Conservation (phyloP, 2,888 invertebrate genomes). For the Anoplius nigerrimus region DNA sequence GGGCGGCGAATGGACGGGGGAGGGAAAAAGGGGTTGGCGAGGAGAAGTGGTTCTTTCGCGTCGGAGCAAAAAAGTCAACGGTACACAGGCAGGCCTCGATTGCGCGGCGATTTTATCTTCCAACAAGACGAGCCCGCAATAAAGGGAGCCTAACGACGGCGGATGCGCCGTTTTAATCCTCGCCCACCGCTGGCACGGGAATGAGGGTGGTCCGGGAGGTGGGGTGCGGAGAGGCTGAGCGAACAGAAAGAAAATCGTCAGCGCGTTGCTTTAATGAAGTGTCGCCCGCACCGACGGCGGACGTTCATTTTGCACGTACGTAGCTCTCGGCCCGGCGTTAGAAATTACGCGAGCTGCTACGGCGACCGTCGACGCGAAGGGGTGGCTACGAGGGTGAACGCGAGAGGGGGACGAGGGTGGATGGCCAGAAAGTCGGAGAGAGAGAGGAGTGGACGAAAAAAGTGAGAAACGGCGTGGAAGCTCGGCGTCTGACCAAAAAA, state of each 20-base stretch:
- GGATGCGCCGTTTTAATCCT: slow-evolving; percentile 47
- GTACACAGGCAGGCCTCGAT: no score
- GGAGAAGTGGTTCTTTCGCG: no score
- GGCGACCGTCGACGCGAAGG: slow-evolving; percentile 16
- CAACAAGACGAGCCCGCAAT: no score
- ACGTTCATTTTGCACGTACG: slow-evolving; percentile 54
- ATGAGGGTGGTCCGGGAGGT: slow-evolving; percentile 6
- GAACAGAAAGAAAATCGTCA: slow-evolving; percentile 51
- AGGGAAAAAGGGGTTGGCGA: no score
- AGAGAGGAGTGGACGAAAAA: slow-evolving; percentile 32
- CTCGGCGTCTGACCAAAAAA: slow-evolving; percentile 12
- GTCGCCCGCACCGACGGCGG: slow-evolving; percentile 42
- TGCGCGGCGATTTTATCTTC: no score
- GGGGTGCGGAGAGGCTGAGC: not conserved
- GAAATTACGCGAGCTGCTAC: slow-evolving; percentile 45
- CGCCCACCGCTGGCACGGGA: slow-evolving; percentile 26
- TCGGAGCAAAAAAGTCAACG: no score
- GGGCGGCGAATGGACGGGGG: no score
- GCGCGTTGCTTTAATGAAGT: slow-evolving; percentile 60
- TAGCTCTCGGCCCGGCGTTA: slow-evolving; percentile 31
- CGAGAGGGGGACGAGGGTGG: slow-evolving; percentile 35
- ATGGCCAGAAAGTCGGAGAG: slow-evolving; percentile 29
- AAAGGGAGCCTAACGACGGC: not conserved
- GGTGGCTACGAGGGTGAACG: slow-evolving; percentile 28
- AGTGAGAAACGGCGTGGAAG: slow-evolving; percentile 24